Evolutionary conservation across 2,113 vertebrate species (phyloP).

Genomic region (Porphyrio hochstetteri): DNA sequence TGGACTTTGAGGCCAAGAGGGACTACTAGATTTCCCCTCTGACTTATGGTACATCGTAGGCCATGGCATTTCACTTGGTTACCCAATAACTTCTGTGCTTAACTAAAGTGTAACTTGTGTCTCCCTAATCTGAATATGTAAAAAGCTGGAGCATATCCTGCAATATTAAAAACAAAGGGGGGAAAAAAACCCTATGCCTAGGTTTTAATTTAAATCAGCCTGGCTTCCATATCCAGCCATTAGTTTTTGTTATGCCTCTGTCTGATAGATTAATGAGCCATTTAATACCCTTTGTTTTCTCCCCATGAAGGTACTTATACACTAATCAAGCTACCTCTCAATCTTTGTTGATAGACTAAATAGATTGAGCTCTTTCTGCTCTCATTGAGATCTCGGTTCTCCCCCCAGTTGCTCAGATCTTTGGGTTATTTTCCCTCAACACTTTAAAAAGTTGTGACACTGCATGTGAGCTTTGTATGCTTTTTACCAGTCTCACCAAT

Average conservation of each 20-base stretch:
- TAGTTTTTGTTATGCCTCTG: slow-evolving; percentile 53
- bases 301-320: slow-evolving; percentile 42
- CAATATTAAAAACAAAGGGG: neutral
- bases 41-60: fast-evolving
- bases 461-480: neutral
- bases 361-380: slow-evolving; percentile 25
- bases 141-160: neutral
- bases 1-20: neutral
- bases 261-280: slow-evolving; percentile 58
- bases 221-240: slow-evolving; percentile 38
- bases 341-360: slow-evolving; percentile 47
- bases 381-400: neutral
- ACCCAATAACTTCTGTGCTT: neutral
- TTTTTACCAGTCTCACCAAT: neutral
- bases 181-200: neutral
- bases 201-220: slow-evolving; percentile 41
- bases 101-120: neutral
- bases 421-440: neutral
- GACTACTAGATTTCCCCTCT: neutral
- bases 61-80: neutral
- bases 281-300: slow-evolving; percentile 64
- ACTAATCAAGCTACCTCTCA: slow-evolving; percentile 59
- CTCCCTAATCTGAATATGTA: neutral
- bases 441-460: neutral
- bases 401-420: neutral